Evolutionary conservation across 2,113 vertebrate species (phyloP).

Genomic region (Cebidichthys violaceus): DNA sequence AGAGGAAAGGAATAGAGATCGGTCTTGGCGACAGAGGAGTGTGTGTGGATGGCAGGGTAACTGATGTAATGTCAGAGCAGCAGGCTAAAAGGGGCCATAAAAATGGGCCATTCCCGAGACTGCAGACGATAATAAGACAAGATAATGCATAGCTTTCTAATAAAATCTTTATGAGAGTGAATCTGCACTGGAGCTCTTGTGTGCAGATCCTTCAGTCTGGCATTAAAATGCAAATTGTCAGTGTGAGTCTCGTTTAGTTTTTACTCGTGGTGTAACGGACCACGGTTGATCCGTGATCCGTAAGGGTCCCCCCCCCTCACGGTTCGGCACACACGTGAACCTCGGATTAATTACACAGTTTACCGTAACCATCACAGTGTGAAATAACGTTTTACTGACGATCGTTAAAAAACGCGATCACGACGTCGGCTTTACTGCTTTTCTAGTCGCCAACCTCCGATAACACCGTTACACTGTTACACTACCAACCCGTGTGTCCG

Average conservation of each 20-base stretch:
- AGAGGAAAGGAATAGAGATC: slow-evolving; percentile 48
- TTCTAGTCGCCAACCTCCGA: no score
- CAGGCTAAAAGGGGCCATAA: slow-evolving; percentile 67
- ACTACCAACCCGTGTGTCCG: no score
- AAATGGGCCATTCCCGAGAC: slow-evolving; percentile 63
- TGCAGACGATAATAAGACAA: slow-evolving; percentile 70
- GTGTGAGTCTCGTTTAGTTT: background rate
- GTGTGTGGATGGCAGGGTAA: slow-evolving; percentile 67
- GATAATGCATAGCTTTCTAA: slow-evolving; percentile 74
- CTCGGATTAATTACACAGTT: no score
- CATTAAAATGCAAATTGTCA: slow-evolving; percentile 36
- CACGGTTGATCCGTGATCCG: no score
- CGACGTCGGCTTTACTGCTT: no score
- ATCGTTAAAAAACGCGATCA: no score
- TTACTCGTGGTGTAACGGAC: background rate
- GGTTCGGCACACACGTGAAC: no score
- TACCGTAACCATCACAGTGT: no score
- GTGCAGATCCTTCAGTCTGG: slow-evolving; percentile 30
- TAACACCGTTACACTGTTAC: no score
- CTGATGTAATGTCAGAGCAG: slow-evolving; percentile 70
- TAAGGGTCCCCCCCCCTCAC: no score
- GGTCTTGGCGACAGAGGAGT: slow-evolving; percentile 51
- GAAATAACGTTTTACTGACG: no score
- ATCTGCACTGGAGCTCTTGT: slow-evolving; percentile 12
- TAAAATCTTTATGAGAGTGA: slow-evolving; percentile 68